Evolutionary conservation across 1,140 invertebrate genomes (phyloP).

Genomic region (Druon quercuslanigerum): DNA sequence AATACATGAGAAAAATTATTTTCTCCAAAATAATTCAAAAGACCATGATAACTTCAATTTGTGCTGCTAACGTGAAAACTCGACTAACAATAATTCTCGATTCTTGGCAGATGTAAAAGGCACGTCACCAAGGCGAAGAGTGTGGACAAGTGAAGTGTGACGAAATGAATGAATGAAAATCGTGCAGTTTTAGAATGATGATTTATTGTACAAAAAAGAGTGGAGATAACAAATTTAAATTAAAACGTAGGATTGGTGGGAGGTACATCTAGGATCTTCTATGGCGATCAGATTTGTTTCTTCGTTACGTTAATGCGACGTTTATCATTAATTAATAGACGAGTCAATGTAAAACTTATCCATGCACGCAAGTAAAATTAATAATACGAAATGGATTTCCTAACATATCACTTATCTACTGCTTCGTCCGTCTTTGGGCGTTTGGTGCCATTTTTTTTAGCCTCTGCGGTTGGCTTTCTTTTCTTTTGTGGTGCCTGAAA

Average conservation of each 20-base stretch:
- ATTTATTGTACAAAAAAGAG: slow-evolving; percentile 67
- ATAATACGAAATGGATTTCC: slow-evolving; percentile 44
- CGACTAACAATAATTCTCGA: slow-evolving; percentile 5
- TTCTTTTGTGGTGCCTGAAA: slow-evolving; percentile 76
- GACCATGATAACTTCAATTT: too few species aligned
- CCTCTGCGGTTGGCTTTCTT: slow-evolving; percentile 71
- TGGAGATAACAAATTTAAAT: slow-evolving; percentile 48
- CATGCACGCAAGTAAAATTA: slow-evolving; percentile 26
- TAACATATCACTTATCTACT: slow-evolving; percentile 72
- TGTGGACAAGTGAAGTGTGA: slow-evolving; percentile 53
- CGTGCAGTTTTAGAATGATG: slow-evolving; percentile 53
- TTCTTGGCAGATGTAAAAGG: slow-evolving; percentile 29
- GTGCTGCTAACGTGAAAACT: not conserved
- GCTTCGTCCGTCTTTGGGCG: slow-evolving; percentile 72
- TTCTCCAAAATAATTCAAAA: too few species aligned
- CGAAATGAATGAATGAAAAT: slow-evolving; percentile 57
- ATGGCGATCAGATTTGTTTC: slow-evolving; percentile 27
- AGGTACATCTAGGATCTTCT: slow-evolving; percentile 30
- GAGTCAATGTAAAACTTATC: slow-evolving; percentile 28
- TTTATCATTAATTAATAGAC: slow-evolving; percentile 21
- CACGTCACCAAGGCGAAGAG: slow-evolving; percentile 57
- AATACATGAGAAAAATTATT: too few species aligned
- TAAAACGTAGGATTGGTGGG: slow-evolving; percentile 5
- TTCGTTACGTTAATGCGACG: slow-evolving; percentile 9
- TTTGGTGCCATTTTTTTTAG: slow-evolving; percentile 76